A percentile compares a stretch with the other conserved stretches of the same genome.
Evolutionary conservation across 1,140 invertebrate species (phyloP).

Genomic region (Vanessa atalanta): DNA sequence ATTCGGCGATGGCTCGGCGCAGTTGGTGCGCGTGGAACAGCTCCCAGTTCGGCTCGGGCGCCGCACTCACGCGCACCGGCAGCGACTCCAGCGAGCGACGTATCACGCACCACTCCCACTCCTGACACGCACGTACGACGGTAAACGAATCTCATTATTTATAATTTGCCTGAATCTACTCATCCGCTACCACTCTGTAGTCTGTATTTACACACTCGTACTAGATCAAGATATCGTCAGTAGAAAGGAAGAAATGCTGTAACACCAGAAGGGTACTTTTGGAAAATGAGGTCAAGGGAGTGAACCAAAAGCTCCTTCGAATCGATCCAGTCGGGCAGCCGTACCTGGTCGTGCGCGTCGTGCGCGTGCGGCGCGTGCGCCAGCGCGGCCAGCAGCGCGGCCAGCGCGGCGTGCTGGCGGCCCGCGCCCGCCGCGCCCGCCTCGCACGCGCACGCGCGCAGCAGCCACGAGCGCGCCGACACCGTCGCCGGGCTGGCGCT

Average conservation of each 20-base stretch:
- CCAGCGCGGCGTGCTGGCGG: conserved; percentile 56
- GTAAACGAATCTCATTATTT: too few relatives aligned
- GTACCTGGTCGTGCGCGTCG: conserved; percentile 21
- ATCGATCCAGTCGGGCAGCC: not conserved
- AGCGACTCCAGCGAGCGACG: conserved; percentile 62
- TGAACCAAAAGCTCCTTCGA: too few relatives aligned
- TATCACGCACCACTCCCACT: conserved; percentile 74
- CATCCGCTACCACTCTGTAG: too few relatives aligned
- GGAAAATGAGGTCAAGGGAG: too few relatives aligned
- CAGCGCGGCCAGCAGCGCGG: conserved; percentile 52
- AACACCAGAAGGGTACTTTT: too few relatives aligned
- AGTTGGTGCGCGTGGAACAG: conserved; percentile 73
- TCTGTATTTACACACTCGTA: too few relatives aligned
- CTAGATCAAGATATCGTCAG: too few relatives aligned
- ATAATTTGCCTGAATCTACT: too few relatives aligned
- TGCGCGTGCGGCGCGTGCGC: conserved; percentile 31
- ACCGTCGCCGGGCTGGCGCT: conserved; percentile 51
- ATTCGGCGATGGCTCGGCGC: conserved; percentile 61
- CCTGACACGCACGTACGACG: conserved; percentile 35
- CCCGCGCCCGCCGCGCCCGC: conserved; percentile 58
- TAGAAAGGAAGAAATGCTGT: too few relatives aligned
- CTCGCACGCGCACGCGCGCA: conserved; percentile 69
- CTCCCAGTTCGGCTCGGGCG: conserved; percentile 69
- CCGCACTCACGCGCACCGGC: conserved; percentile 57
- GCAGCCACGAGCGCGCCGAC: conserved; percentile 66